Base-by-base conservation (phyloP, 2,797 vertebrate genomes). In the Gymnopithys bicolor region DNA sequence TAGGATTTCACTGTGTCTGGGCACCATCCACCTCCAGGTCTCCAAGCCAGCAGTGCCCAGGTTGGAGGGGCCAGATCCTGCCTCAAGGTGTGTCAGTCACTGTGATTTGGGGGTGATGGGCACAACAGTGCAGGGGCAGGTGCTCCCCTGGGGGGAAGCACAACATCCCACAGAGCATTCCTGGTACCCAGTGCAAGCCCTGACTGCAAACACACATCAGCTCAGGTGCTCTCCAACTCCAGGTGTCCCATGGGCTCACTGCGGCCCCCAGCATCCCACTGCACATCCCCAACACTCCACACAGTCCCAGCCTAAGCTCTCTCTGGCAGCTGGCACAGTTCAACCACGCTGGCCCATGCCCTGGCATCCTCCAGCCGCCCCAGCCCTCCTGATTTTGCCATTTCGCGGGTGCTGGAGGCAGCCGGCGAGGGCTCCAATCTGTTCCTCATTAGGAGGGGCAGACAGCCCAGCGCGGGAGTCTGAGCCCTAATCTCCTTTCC, bases 401-500 rank as follows among this genome's bases (percentile, higher is more conserved):
- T 94, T 92, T 89, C 64, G 35, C 4, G n/a, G 32, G 46, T 2
- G 35, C 70, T 28, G 82, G 86, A 88, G 60, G 84, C 86, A 5
- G 25, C 46, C 67, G 53, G 46, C 51, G 39, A 68, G 91, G 59
- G 64, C 90, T 94, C 92, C 95, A 94, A 96, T 96, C 90, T 97
- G 95, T 92, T 97, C 95, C 95, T 96, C 95, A 95, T 97, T 97
- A 97, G 89, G 66, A 91, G 91, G 92, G 93, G 96, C 97, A 97
- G 97, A 96, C 97, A 96, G 96, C 93, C 94, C 96, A 93, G 95
- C 7, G 33, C 67, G 2, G 80, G 91, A 96, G 95, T 92, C 96
- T 95, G 95, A 96, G 95, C 84, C 83, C 86, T 96, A 41, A 97
- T 96, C 96, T 96, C 93, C 96, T 97, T 97, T 97, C 95, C 96